These are phyloP conservation scores for Semicossyphus pulcher DNA, from an alignment of 2,113 vertebrate genomes.

Conservation along the genomic window DNA sequence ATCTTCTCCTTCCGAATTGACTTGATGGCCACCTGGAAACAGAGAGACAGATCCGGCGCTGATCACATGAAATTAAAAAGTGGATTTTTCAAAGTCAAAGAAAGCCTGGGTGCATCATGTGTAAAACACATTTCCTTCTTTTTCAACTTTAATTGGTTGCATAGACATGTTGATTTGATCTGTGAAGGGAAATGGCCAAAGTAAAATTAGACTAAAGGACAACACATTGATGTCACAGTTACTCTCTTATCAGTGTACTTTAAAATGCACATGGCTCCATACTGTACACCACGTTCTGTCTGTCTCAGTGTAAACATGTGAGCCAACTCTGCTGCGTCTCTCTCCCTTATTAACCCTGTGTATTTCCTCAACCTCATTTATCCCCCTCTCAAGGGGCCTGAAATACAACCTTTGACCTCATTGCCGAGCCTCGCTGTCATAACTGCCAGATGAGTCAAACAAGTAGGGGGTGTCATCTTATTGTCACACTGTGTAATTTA, in stretches of 20 bases:
- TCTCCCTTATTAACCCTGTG: constrained; percentile 6
- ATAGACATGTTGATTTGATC: background rate
- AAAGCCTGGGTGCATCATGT: background rate
- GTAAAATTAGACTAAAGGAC: background rate
- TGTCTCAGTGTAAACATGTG: constrained; percentile 16
- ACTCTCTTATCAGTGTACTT: constrained; percentile 56
- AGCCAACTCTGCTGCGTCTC: constrained; percentile 7
- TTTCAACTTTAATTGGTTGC: background rate
- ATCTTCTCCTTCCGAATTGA: constrained; percentile 99
- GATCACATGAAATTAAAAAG: constrained; percentile 14
- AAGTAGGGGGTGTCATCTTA: constrained; percentile 22
- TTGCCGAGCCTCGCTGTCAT: constrained; percentile 4
- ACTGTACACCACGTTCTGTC: constrained; percentile 1
- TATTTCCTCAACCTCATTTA: constrained; percentile 3
- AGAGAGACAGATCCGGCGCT: constrained; percentile 30
- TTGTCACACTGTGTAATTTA: constrained; percentile 52
- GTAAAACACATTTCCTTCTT: background rate
- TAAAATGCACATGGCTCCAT: constrained; percentile 15
- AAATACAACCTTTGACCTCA: constrained; percentile 23
- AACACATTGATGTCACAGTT: constrained; percentile 11
- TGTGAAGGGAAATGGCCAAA: background rate
- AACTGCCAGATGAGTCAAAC: constrained; percentile 24
- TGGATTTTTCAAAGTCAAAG: background rate
- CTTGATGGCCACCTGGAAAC: constrained; percentile 96
- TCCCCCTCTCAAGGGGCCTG: background rate